Conservation (phyloP, 2,888 invertebrate species). For the Amaurobius ferox region DNA sequence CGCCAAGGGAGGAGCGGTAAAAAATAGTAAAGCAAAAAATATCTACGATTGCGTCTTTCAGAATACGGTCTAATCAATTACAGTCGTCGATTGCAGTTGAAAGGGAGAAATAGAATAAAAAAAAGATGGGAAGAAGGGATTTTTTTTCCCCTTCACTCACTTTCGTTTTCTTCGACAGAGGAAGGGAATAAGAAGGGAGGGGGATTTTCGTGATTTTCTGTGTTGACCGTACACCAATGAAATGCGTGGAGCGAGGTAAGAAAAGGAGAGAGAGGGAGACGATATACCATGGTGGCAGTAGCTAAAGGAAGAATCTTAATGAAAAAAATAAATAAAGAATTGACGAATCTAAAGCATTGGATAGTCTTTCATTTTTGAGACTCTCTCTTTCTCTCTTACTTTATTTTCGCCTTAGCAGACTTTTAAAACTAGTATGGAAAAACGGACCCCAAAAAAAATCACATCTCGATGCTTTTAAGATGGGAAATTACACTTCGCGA, state of each 20-base stretch:
- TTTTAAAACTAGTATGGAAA: constrained; percentile 7
- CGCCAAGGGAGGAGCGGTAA: constrained; percentile 59
- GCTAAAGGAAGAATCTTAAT: constrained; percentile 15
- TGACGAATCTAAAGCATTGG: constrained; percentile 33
- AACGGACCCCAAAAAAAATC: neutral
- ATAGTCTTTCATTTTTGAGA: constrained; percentile 41
- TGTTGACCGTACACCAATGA: constrained; percentile 68
- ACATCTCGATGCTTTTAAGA: constrained; percentile 37
- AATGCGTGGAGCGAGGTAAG: constrained; percentile 39
- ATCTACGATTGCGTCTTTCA: constrained; percentile 66
- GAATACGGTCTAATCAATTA: constrained; percentile 71
- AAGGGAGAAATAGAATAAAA: constrained; percentile 50
- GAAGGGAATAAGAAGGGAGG: constrained; percentile 3
- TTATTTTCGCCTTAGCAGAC: constrained; percentile 17
- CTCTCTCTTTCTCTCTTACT: constrained; percentile 32
- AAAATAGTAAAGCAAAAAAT: constrained; percentile 43
- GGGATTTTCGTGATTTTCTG: constrained; percentile 59
- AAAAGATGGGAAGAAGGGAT: constrained; percentile 14
- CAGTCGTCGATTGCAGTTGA: constrained; percentile 70
- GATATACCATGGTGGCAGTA: neutral
- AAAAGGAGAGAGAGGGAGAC: neutral
- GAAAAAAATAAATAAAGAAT: constrained; percentile 40
- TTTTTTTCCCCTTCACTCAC: constrained; percentile 50
- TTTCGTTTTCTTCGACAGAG: constrained; percentile 62
- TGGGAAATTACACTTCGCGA: constrained; percentile 33